These are phyloP conservation scores for Apus apus DNA, from an alignment of 2,113 vertebrate species.

Conservation along the genomic window DNA sequence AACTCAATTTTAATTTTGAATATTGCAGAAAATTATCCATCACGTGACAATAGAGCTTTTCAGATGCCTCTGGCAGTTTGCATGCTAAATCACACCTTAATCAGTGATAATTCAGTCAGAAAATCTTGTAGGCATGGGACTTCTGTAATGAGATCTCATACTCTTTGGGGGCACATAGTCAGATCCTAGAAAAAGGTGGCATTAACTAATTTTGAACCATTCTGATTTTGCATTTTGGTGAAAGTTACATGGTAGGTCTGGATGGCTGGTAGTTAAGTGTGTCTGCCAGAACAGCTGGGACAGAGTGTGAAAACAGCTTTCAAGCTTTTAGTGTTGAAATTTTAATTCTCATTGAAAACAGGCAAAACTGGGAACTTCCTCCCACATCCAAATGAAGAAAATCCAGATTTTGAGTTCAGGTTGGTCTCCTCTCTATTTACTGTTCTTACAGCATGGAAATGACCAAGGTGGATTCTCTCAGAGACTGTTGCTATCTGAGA, in stretches of 20 bases:
- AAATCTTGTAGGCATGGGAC: background rate
- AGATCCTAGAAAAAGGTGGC: background rate
- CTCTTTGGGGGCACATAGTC: background rate
- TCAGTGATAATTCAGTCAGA: background rate
- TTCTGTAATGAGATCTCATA: background rate
- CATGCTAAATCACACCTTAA: background rate
- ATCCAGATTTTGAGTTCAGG: background rate
- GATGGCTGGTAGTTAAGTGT: background rate
- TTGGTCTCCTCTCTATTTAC: background rate
- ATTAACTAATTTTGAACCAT: background rate
- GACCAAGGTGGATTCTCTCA: background rate
- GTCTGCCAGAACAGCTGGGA: background rate
- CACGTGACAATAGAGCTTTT: background rate
- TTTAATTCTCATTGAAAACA: background rate
- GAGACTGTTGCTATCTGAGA: background rate
- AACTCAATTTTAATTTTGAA: background rate
- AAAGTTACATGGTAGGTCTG: background rate
- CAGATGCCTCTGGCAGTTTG: background rate
- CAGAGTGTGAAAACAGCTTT: background rate
- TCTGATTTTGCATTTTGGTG: background rate
- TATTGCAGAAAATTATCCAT: background rate
- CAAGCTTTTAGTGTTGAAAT: background rate
- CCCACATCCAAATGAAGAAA: background rate
- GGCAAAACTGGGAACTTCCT: background rate
- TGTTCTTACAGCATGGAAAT: background rate